Base-by-base conservation (phyloP, 2,797 vertebrate genomes). In the Graptemys geographica region DNA sequence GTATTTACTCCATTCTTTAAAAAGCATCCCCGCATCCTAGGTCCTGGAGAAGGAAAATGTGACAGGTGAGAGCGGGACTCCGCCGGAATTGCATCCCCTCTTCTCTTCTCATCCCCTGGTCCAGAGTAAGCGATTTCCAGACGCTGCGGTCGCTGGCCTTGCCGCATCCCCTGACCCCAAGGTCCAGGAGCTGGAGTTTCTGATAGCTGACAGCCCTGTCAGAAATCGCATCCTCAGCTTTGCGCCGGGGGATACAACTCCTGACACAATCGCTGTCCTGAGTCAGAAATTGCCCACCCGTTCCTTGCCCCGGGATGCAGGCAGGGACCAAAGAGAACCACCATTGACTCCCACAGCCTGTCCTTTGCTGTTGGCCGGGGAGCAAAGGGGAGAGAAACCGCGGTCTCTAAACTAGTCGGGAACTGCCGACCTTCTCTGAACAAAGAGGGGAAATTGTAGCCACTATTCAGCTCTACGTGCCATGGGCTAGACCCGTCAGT, bases 261-360 rank as follows among this genome's bases (percentile, higher is more conserved):
- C n/a, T 69, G 59, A 0, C 3, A 0, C 1, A 0, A 1, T 86
- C 87, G 81, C 83, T 57, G 25, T 4, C 44, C 81, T 27, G 12
- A 0, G 7, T 21, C 51, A 83, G 59, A 93, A 87, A 89, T 69
- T 8, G n/a, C 37, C 79, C 16, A 11, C 11, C 5, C 6, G 0
- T 72, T 59, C 19, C 33, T 56, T 52, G 3, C 51, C 12, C 41
- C 47, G 11, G 47, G 57, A 80, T 11, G 55, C 15, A 4, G 5
- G 16, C 27, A 10, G 37, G 37, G 37, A 65, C 4, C 12, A 87
- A 65, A 85, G 89, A 10, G 3, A 79, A 69, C 81, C 28, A 0
- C 33, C 21, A 6, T 21, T 89, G 25, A 5, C 72, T 91, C 90
- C 55, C 57, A 2, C 27, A 72, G 16, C 4, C 86, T 47, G 88